These are phyloP conservation scores for Stomatorhinus ivindoensis DNA, from an alignment of 2,113 vertebrate genomes.

Conservation along the genomic window DNA sequence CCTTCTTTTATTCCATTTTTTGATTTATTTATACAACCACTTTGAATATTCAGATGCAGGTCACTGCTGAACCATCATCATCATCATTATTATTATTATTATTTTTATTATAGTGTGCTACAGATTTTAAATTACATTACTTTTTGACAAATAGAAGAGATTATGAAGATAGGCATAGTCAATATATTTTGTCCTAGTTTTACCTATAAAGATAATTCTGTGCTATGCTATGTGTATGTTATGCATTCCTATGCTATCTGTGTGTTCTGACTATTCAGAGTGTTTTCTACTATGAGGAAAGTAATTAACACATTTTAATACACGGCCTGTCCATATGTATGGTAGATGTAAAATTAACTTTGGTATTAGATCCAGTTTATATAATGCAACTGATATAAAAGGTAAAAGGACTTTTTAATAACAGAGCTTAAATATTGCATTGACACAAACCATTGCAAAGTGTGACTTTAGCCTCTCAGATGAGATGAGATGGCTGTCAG, in stretches of 20 bases:
- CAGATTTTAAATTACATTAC: not conserved
- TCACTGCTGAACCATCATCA: not conserved
- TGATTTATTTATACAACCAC: not conserved
- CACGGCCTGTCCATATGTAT: not conserved
- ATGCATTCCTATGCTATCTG: not conserved
- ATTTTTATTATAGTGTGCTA: not conserved
- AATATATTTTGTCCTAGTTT: not conserved
- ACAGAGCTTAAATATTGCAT: not conserved
- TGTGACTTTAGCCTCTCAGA: conserved; percentile 15
- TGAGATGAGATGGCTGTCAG: conserved; percentile 20
- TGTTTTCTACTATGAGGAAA: not conserved
- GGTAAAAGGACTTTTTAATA: not conserved
- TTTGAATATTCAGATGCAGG: not conserved
- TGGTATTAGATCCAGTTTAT: not conserved
- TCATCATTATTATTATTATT: no score
- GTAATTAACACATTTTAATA: not conserved
- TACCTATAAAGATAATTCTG: not conserved
- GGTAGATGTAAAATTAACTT: not conserved
- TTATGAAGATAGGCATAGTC: not conserved
- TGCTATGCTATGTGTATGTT: not conserved
- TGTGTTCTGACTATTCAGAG: not conserved
- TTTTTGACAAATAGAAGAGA: not conserved
- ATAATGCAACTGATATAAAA: not conserved
- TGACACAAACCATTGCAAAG: conserved; percentile 8
- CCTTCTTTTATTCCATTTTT: not conserved